Base-by-base conservation (phyloP, 2,113 vertebrate species). In the Cathartes aura region DNA sequence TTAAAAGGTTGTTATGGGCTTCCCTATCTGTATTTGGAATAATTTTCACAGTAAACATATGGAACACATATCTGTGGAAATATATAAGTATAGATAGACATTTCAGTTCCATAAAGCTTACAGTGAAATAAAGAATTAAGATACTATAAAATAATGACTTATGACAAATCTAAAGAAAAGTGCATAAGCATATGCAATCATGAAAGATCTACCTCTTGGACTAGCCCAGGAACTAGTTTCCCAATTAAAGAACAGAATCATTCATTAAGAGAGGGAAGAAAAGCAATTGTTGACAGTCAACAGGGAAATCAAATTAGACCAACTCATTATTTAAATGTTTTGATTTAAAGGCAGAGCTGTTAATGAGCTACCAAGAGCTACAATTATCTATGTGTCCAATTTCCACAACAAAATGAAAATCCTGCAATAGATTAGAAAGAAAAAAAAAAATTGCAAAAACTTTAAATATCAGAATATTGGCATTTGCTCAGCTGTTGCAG, bases 281-380 rank as follows among this genome's bases (percentile, higher is more conserved):
- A 89, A 80, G 16, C 20, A 80, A 75, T 52, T 84, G 93, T 93
- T 97, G 93, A 76, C 75, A 91, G 79, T 78, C 80, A 96, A 95
- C 52, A 94, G 67, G 53, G 87, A 97, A 96, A 92, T 93, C 78
- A 94, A 96, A 97, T 94, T 95, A 97, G 81, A 94, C 48, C 23
- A 70, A 76, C 63, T 96, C 93, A 95, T 97, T 97, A 97, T 96
- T 94, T 95, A 93, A 93, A 89, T 84, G 72, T 85, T 97, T 93
- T 87, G 47, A 93, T 96, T 96, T 95, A 95, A 96, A 95, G 75
- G 17, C 82, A 84, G 48, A 79, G 56, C 68, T 75, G 45, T 90
- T 98, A 95, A 97, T 97, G 91, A 97, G 81, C 81, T 78, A 94
- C 92, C 45, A 81, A 97, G 72, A 95, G 86, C 63, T 90, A 48